These are phyloP conservation scores for Subacronicta megacephala DNA, from an alignment of 2,888 invertebrate genomes.

Conservation along the genomic window DNA sequence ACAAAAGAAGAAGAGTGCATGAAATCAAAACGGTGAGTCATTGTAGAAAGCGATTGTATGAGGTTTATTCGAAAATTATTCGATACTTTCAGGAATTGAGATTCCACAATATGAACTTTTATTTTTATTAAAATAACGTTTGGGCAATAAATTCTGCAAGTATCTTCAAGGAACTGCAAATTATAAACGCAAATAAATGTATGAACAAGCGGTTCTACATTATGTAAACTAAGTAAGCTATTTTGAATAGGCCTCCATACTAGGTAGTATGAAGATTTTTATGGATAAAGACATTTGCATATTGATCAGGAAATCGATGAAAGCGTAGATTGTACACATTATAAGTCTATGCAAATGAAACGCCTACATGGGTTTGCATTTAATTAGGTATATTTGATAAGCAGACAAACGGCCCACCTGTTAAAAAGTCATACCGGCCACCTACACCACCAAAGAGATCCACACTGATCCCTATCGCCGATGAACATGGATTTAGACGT, in stretches of 20 bases:
- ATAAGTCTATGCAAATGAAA: constrained; percentile 30
- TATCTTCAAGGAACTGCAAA: no score
- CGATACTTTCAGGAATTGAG: no score
- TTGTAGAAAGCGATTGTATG: no score
- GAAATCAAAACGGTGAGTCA: no score
- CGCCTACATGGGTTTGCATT: constrained; percentile 16
- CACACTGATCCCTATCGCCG: constrained; percentile 6
- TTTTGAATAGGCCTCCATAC: neutral
- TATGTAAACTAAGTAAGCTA: neutral
- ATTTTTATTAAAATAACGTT: no score
- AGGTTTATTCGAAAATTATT: no score
- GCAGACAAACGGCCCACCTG: neutral
- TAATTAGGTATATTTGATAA: neutral
- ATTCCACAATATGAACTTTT: no score
- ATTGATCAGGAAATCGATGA: constrained; percentile 34
- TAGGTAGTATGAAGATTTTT: constrained; percentile 11
- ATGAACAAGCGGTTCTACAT: no score
- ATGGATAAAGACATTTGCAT: constrained; percentile 27
- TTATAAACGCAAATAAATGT: no score
- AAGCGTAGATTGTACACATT: constrained; percentile 16
- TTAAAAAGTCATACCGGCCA: constrained; percentile 5
- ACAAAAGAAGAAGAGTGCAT: no score
- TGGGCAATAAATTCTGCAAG: no score
- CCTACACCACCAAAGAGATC: no score
- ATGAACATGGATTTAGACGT: neutral